phyloP scores from a whole-genome alignment of 1,140 invertebrate genomes.

The Anastatus disparis region DNA sequence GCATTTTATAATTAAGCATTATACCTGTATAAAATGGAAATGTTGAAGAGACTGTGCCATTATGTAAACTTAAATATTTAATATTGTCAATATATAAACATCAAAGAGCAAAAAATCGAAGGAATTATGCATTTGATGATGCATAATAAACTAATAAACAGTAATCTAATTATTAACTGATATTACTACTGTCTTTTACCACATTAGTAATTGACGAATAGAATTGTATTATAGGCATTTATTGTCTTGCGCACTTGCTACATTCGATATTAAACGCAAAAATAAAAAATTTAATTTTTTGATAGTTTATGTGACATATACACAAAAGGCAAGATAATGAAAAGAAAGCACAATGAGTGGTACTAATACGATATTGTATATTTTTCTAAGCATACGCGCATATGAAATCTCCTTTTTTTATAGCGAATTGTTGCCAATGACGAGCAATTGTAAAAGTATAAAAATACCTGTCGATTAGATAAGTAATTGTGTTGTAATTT shows the following conservation, averaged over 20 bases:
- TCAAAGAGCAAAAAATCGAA: constrained; percentile 28
- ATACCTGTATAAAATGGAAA: constrained; percentile 22
- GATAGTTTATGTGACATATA: constrained; percentile 37
- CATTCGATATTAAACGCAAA: constrained; percentile 12
- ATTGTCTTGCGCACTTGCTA: constrained; percentile 30
- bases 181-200: constrained; percentile 25
- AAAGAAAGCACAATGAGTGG: constrained; percentile 7
- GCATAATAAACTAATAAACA: constrained; percentile 19
- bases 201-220: constrained; percentile 26
- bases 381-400: constrained; percentile 56
- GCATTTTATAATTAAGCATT: background rate
- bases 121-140: constrained; percentile 9
- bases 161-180: constrained; percentile 19
- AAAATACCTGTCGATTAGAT: constrained; percentile 42
- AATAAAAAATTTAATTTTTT: constrained; percentile 12
- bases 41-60: constrained; percentile 37
- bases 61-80: constrained; percentile 38
- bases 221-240: constrained; percentile 19
- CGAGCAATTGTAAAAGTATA: constrained; percentile 37
- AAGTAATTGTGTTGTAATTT: constrained; percentile 55
- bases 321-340: constrained; percentile 38
- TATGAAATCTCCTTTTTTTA: constrained; percentile 48
- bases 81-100: constrained; percentile 32
- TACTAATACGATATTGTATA: constrained; percentile 49
- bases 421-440: constrained; percentile 46